These are phyloP conservation scores for Alloplasta piceator DNA, from an alignment of 2,888 invertebrate species.

Conservation along the genomic window DNA sequence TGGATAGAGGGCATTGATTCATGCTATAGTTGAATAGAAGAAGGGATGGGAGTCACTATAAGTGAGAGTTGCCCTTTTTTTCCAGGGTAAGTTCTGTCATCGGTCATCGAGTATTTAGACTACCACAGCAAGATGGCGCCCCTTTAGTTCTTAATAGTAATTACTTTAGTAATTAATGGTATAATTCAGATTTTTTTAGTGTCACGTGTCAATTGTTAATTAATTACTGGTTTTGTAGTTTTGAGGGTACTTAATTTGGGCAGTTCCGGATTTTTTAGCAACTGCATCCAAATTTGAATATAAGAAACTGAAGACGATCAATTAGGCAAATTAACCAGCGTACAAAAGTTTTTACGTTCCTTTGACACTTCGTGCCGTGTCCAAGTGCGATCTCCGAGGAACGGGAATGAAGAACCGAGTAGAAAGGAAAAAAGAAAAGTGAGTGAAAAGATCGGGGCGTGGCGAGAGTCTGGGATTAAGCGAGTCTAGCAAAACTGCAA, in stretches of 20 bases:
- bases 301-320: not conserved
- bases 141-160: not conserved
- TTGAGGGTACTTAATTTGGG: too few species aligned
- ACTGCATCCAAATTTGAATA: not conserved
- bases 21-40: slow-evolving; percentile 41
- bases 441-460: slow-evolving; percentile 60
- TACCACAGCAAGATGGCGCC: not conserved
- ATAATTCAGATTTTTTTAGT: not conserved
- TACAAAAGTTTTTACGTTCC: not conserved
- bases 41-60: slow-evolving; percentile 6
- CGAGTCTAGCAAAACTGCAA: slow-evolving; percentile 53
- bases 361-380: not conserved
- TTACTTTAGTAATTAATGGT: not conserved
- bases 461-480: slow-evolving; percentile 59
- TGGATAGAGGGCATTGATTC: slow-evolving; percentile 39
- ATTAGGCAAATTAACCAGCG: not conserved
- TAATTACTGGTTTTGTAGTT: too few species aligned
- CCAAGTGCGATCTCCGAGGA: not conserved
- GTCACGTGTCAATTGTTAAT: too few species aligned
- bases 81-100: slow-evolving; percentile 17
- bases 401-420: not conserved
- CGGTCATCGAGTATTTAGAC: slow-evolving; percentile 10
- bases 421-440: slow-evolving; percentile 15
- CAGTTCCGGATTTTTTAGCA: too few species aligned
- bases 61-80: slow-evolving; percentile 4